Evolutionary conservation across 2,888 invertebrate species (phyloP), one percentile per base, ranked within the genome.

Genomic region (Aleiodes alternator): DNA sequence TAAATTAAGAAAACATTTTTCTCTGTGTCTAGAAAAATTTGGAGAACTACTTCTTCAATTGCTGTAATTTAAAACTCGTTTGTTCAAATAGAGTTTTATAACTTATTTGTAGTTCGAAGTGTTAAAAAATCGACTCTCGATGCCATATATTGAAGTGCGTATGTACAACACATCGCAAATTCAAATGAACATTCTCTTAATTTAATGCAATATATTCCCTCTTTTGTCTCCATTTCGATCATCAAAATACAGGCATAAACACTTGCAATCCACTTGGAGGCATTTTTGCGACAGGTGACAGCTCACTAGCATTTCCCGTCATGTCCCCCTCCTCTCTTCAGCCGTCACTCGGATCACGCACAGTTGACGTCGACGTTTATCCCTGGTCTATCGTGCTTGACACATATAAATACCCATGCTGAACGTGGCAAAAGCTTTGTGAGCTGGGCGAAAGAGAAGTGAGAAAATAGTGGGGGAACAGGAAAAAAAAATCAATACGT

Each of bases 251-350:
- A 55, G 11, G 55, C 55, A 55, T 6, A 8, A 55, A 16, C 14
- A n/a, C 55, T 23, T 56, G 23, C 56, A 16, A 59, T 59, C n/a
- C 12, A 12, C 59, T 59, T n/a, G 51, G 16, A 50, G 12, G 11
- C 8, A 59, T 34, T 34, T n/a, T n/a, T 64, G 69, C 78, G 79
- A 79, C 80, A 79, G 79, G 74, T 79, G 77, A 77, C 72, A 70
- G 77, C 74, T 76, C 70, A 76, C 77, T 76, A 77, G 69, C 77
- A 69, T 66, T 75, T 55, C 64, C 51, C 69, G 69, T 72, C 69
- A 64, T 43, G 43, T 9, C 43, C 43, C 43, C 43, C 9, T 9
- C 7, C 51, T 53, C 55, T 51, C 55, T 8, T 9, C 69, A 29
- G 12, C 23, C 12, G 56, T 72, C 53, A 57, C 59, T 51, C 8